A percentile compares a stretch with the other conserved stretches of the same genome.
phyloP scores from a whole-genome alignment of 2,888 invertebrate species.

The Clivina fossor region DNA sequence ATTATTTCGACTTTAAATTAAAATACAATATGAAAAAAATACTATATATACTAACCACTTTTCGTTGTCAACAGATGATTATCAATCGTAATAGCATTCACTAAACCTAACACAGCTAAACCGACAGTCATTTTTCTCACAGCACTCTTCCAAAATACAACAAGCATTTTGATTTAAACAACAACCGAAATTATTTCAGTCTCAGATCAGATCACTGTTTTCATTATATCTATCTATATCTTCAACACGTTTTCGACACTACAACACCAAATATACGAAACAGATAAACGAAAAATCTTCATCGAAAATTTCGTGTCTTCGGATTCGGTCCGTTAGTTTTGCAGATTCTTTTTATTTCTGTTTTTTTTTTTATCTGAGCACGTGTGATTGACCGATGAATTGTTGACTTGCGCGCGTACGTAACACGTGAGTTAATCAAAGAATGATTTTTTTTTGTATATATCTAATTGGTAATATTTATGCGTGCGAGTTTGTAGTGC shows the following conservation, averaged over 20 bases:
- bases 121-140: slow-evolving; percentile 39
- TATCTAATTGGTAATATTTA: no score
- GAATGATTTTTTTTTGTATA: no score
- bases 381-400: slow-evolving; percentile 13
- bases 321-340: not conserved
- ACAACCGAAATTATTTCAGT: not conserved
- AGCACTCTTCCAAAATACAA: slow-evolving; percentile 2
- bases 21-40: no score
- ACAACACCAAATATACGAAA: no score
- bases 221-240: no score
- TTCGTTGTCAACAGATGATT: slow-evolving; percentile 52
- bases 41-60: slow-evolving; percentile 50
- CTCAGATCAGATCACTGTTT: not conserved
- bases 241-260: not conserved
- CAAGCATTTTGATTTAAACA: slow-evolving; percentile 25
- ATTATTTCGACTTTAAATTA: no score
- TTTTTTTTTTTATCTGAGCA: not conserved
- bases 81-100: slow-evolving; percentile 51
- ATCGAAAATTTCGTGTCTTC: no score
- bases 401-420: no score
- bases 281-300: no score
- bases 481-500: no score
- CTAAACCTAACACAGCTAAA: slow-evolving; percentile 43
- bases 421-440: no score
- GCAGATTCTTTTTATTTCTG: not conserved